A percentile compares a stretch with the other conserved stretches of the same genome.
Conservation (phyloP, 2,888 invertebrate species). For the Lithophane semibrunnea region DNA sequence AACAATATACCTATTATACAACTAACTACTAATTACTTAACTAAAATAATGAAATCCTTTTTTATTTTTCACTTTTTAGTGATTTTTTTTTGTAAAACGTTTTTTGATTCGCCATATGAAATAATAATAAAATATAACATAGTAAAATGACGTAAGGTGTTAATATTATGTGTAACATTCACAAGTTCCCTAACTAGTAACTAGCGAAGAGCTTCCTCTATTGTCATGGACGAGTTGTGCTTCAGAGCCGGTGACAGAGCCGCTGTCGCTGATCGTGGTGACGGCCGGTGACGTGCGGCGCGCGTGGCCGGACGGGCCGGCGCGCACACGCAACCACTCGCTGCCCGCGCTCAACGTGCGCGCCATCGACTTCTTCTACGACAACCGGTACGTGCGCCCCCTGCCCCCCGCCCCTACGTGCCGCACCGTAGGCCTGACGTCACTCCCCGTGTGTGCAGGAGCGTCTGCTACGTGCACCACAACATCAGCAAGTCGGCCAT, state of each 20-base stretch:
- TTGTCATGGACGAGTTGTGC: background rate
- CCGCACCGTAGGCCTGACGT: background rate
- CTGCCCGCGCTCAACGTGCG: constrained; percentile 83
- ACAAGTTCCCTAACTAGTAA: no score
- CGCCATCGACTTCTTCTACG: constrained; percentile 83
- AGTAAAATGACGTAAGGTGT: no score
- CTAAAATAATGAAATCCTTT: no score
- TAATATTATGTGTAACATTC: no score
- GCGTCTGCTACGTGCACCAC: constrained; percentile 93
- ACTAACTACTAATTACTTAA: no score
- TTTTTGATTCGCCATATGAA: no score
- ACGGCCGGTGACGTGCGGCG: constrained; percentile 92
- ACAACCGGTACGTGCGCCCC: constrained; percentile 75
- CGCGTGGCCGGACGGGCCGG: constrained; percentile 78
- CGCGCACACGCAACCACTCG: constrained; percentile 60
- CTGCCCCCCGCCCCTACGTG: background rate
- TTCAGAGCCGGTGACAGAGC: constrained; percentile 91
- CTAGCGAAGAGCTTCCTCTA: background rate
- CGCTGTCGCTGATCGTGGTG: constrained; percentile 92
- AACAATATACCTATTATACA: no score
- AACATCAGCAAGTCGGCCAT: constrained; percentile 89
- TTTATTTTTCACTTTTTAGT: no score
- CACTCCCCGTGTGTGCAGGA: constrained; percentile 81
- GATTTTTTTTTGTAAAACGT: no score
- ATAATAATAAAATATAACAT: no score